phyloP scores from a whole-genome alignment of 2,113 vertebrate species.

The Tupaia chinensis region DNA sequence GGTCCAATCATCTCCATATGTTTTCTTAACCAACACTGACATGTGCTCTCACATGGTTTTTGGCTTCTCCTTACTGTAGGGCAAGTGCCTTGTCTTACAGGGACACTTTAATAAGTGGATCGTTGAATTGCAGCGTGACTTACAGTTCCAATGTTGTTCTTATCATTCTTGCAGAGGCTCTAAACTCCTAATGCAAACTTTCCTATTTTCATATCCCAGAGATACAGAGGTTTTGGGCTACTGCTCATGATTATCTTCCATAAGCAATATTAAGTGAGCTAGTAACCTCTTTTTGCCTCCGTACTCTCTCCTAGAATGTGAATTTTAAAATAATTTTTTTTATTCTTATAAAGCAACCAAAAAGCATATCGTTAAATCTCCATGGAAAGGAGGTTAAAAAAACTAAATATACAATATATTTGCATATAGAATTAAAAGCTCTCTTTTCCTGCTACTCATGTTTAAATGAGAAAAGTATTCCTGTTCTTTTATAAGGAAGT shows the following conservation, averaged over 20 bases:
- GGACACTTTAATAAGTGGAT: background rate
- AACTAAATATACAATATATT: background rate
- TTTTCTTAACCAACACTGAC: background rate
- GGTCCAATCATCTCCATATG: background rate
- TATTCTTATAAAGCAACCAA: background rate
- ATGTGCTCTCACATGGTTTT: background rate
- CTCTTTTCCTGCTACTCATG: background rate
- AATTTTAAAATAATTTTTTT: slow-evolving; percentile 30
- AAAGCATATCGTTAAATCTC: background rate
- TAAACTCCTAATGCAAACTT: background rate
- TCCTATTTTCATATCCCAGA: background rate
- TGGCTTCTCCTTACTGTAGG: background rate
- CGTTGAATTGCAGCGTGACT: background rate
- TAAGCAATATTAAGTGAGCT: background rate
- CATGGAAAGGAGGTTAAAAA: background rate
- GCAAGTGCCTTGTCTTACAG: background rate
- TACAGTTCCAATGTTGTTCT: background rate
- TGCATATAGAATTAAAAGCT: background rate
- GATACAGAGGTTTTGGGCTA: background rate
- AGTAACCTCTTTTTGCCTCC: background rate
- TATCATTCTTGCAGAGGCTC: background rate
- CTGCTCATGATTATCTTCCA: background rate
- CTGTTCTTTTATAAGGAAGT: background rate
- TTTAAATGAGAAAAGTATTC: background rate
- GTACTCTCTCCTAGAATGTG: background rate